These are phyloP conservation scores for Eulithis testata DNA, from an alignment of 2,888 invertebrate genomes.

Conservation along the genomic window DNA sequence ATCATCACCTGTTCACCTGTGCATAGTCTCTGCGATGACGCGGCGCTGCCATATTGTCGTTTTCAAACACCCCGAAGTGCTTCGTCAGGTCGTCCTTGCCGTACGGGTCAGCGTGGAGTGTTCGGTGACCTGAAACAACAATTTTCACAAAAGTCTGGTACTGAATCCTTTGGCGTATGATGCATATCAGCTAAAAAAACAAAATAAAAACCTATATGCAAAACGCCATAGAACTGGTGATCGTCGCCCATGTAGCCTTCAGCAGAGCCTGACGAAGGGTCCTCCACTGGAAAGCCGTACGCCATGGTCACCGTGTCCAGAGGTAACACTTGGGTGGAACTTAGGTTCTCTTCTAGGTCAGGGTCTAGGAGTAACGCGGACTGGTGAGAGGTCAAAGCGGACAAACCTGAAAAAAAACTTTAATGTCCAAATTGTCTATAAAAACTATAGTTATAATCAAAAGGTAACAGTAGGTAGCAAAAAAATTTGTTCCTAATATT, in stretches of 20 bases:
- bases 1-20: constrained; percentile 80
- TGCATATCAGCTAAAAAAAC: neutral
- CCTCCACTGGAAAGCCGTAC: constrained; percentile 65
- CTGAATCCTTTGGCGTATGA: no score
- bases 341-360: constrained; percentile 41
- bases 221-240: constrained; percentile 71
- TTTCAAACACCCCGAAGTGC: constrained; percentile 63
- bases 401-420: constrained; percentile 47
- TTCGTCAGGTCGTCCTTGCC: constrained; percentile 57
- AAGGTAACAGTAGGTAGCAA: no score
- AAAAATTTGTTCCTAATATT: no score
- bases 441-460: no score
- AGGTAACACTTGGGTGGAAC: constrained; percentile 40
- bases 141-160: neutral
- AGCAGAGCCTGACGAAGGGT: constrained; percentile 67
- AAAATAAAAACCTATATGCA: constrained; percentile 62
- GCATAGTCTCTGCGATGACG: constrained; percentile 64
- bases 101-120: constrained; percentile 73
- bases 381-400: constrained; percentile 51
- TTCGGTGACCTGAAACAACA: constrained; percentile 61
- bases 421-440: no score
- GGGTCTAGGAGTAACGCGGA: constrained; percentile 64
- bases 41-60: constrained; percentile 58
- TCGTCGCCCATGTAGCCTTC: constrained; percentile 78
- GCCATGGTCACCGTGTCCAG: constrained; percentile 66